phyloP scores from a whole-genome alignment of 2,888 invertebrate genomes.

The Troides helena region DNA sequence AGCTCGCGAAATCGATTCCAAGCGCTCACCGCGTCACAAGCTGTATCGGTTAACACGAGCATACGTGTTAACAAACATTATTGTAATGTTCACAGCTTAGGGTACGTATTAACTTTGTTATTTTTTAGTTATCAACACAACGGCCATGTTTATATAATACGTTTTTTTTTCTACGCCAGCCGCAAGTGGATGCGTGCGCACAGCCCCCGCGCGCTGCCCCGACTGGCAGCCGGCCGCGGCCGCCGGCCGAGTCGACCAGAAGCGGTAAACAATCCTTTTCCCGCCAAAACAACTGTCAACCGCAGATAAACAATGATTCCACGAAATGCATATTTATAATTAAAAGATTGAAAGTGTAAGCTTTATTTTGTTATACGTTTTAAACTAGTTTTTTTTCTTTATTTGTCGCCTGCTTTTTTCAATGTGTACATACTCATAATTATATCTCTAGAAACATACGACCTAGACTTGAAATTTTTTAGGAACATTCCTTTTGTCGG shows the following conservation, averaged over 20 bases:
- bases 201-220: slow-evolving; percentile 33
- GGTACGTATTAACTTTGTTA: background rate
- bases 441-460: no score
- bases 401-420: no score
- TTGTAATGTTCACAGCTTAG: background rate
- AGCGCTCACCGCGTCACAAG: slow-evolving; percentile 19
- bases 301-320: background rate
- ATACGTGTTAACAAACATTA: background rate
- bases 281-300: slow-evolving; percentile 33
- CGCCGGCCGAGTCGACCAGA: background rate
- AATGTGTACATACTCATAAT: no score
- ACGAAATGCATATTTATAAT: background rate
- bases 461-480: no score
- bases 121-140: background rate
- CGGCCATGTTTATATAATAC: slow-evolving; percentile 17
- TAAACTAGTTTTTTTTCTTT: no score
- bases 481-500: no score
- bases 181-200: slow-evolving; percentile 43
- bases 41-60: slow-evolving; percentile 13
- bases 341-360: no score
- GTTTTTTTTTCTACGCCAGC: slow-evolving; percentile 15
- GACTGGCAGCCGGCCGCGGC: slow-evolving; percentile 33
- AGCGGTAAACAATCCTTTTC: slow-evolving; percentile 20
- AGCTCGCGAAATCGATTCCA: slow-evolving; percentile 23
- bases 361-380: no score